Base-by-base conservation (phyloP, 2,888 invertebrate species). In the Colletes collaris region DNA sequence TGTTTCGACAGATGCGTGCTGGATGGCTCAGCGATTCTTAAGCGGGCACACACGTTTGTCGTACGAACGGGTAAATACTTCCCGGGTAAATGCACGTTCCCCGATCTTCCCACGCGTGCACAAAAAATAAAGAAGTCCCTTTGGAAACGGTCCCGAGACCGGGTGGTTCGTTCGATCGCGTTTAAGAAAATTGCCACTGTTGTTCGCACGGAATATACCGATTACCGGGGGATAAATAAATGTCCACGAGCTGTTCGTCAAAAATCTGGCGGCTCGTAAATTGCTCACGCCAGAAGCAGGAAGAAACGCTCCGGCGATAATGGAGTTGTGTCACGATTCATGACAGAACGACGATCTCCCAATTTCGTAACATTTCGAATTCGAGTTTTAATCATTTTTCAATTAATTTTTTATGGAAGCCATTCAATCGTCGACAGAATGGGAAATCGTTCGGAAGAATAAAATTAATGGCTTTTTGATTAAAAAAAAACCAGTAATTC, bases 1-100 rank as follows among this genome's bases (percentile, higher is more conserved):
- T 56, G 81, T 56, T 86, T 86, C 86, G 85, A 86, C 86, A 86
- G 85, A 72, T 86, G 86, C 74, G 79, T 78, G 79, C 59, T 64
- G 63, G 16, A 50, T 74, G 70, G 55, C 80, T 82, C 77, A 74
- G 78, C n/a, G 75, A 68, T 78, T 84, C 74, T 72, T 75, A 84
- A 76, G 67, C 66, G 44, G 16, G 35, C 72, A 56, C 62, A 81
- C 81, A 74, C 81, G 72, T 79, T 77, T 62, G 69, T 27, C 27
- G 27, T 27, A 27, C 27, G 27, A 27, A 60, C 70, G 72, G 72
- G 76, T 86, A 81, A 85, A 86, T 53, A 74, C 19, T 80, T 72
- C 64, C 59, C 44, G 72, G 75, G 62, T 59, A 58, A 63, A 53
- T 71, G 49, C 60, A 40, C 69, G 60, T 65, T 67, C 55, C 40